Conservation (phyloP, 2,797 vertebrate species). For the Chelmon rostratus region DNA sequence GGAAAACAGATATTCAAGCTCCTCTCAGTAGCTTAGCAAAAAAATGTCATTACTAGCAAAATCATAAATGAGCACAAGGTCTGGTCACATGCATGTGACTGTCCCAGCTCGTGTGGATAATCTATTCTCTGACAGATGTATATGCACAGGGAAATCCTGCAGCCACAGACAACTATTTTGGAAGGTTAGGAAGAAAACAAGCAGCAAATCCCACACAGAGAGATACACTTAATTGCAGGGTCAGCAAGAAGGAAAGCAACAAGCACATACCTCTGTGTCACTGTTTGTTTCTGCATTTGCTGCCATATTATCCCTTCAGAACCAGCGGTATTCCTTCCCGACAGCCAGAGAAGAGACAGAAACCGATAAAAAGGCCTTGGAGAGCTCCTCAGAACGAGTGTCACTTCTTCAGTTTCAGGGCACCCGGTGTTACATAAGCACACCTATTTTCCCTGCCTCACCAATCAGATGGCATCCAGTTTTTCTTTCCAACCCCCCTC, state of each 20-base stretch:
- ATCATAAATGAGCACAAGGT: constrained; percentile 21
- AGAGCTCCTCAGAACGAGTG: constrained; percentile 43
- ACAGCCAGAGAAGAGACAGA: constrained; percentile 34
- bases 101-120: not conserved
- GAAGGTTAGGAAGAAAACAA: constrained; percentile 14
- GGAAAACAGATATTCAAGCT: constrained; percentile 3
- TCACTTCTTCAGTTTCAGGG: constrained; percentile 60
- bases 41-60: constrained; percentile 28
- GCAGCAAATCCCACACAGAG: not conserved
- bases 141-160: constrained; percentile 29
- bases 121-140: constrained; percentile 8
- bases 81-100: constrained; percentile 43
- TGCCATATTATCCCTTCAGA: constrained; percentile 64
- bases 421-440: constrained; percentile 52
- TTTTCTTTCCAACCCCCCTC: constrained; percentile 22
- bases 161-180: constrained; percentile 17
- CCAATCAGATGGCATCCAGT: constrained; percentile 46
- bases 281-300: constrained; percentile 62
- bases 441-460: constrained; percentile 42
- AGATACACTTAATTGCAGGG: not conserved
- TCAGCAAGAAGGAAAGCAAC: constrained; percentile 36
- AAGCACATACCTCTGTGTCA: constrained; percentile 74
- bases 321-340: constrained; percentile 30
- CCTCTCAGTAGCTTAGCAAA: constrained; percentile 24
- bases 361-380: constrained; percentile 34